Evolutionary conservation across 2,888 invertebrate genomes (phyloP), one percentile per base, ranked within the genome.

Genomic region (Microdon myrmicae): DNA sequence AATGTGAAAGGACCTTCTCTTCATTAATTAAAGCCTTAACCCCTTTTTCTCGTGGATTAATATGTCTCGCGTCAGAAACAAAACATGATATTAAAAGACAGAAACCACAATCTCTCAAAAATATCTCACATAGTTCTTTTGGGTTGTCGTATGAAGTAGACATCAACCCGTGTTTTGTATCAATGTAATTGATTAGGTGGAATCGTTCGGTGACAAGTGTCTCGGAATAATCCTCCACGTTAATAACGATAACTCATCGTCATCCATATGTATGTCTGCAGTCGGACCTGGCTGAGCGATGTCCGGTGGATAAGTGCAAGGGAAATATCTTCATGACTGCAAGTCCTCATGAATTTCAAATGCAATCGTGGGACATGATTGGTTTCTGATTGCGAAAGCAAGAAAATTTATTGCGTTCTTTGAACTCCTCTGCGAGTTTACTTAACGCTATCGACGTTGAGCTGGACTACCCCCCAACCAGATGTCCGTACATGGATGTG

Each of bases 291-390:
- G 35, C 10, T 19, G 19, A 3, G 19, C 10, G 10, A 34, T 17
- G 14, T n/a, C 9, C 10, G 12, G 26, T 25, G 26, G 16, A 14
- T 19, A n/a, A 13, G 16, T 13, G n/a, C 14, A 16, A 7, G 14
- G 17, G 26, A 17, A 39, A 4, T 16, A 25, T 10, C n/a, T 26
- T 14, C 14, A 17, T 13, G n/a, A n/a, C n/a, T n/a, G n/a, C n/a
- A n/a, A n/a, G 25, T 25, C 12, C 41, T 41, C 41, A 41, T 41
- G 41, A 41, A 41, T 41, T 41, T 29, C 28, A 41, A 43, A 35
- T 35, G 17, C 20, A 17, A 35, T 35, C 10, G 19, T 20, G 35
- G 20, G 20, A 35, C 35, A 35, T 19, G 35, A 16, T 35, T 9
- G 35, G 8, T 35, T 9, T 14, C n/a, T n/a, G n/a, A n/a, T 20